Base-by-base conservation (phyloP, 2,113 vertebrate genomes). In the Orcinus orca region DNA sequence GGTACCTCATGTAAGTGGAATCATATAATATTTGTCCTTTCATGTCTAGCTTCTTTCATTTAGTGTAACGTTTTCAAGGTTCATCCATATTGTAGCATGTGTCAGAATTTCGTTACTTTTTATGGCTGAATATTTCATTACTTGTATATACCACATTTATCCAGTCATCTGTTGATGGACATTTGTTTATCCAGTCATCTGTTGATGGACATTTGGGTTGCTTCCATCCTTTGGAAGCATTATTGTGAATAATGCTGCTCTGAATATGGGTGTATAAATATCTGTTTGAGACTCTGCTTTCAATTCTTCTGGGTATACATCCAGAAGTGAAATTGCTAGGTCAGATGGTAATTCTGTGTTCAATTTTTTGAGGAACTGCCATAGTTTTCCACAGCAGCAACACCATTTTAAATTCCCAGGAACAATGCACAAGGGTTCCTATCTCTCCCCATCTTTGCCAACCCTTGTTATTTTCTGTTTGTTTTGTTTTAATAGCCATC, bases 231-330 rank as follows among this genome's bases (percentile, higher is more conserved):
- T 95, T 20, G 58, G 50, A 53, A 53, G 53, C 53, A 53, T n/a
- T 87, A 38, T 29, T 62, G 38, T 82, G 50, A 77, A 96, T 95
- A 71, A 82, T 50, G 62, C 36, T 79, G 31, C 50, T 76, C 81
- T 20, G n/a, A 95, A 85, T 70, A 41, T 15, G 25, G 25, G 11
- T 93, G 4, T 44, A 80, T 20, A 92, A 83, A 29, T 88, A 62
- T 38, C 44, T 89, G 17, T 71, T 73, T 82, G 41, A 97, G n/a
- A 81, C 20, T 5, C 38, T 89, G 77, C 36, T 89, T 95, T 92
- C 71, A 92, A 4, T 92, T 92, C 8, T 85, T 76, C 58, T 26
- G 55, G 53, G 71, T 88, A 21, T 38, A 70, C 38, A 31, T 25
- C 12, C 91, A 60, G 26, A 85, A 67, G n/a, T 70, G 23, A 44